These are phyloP conservation scores for Drosophila birchii DNA, from an alignment of 2,888 invertebrate genomes.

Conservation along the genomic window DNA sequence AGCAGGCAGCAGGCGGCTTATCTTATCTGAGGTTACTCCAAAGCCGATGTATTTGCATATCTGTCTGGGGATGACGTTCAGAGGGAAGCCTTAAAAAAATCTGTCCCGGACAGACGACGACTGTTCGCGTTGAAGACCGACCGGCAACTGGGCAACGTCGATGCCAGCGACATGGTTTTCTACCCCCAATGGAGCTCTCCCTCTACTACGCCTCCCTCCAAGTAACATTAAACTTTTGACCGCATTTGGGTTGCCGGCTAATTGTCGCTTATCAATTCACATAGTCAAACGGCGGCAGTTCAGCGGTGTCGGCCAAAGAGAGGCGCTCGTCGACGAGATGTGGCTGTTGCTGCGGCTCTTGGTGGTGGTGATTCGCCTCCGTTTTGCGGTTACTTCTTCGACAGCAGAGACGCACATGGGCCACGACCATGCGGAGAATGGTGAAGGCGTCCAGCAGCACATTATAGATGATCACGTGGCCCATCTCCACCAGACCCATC, in stretches of 20 bases:
- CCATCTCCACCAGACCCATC: slow-evolving; percentile 72
- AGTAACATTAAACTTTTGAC: slow-evolving; percentile 73
- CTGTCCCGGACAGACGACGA: slow-evolving; percentile 43
- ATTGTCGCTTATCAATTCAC: slow-evolving; percentile 71
- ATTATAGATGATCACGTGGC: slow-evolving; percentile 59
- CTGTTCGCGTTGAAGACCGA: slow-evolving; percentile 55
- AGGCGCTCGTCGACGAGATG: slow-evolving; percentile 26
- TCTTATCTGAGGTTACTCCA: slow-evolving; percentile 27
- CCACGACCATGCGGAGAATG: slow-evolving; percentile 34
- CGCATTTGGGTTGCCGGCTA: slow-evolving; percentile 59
- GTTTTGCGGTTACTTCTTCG: slow-evolving; percentile 12
- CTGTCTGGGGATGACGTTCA: slow-evolving; percentile 15
- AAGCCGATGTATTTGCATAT: slow-evolving; percentile 35
- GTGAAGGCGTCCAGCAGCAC: slow-evolving; percentile 48
- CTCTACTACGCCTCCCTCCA: slow-evolving; percentile 3
- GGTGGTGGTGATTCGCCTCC: slow-evolving; percentile 2
- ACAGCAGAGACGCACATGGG: slow-evolving; percentile 1
- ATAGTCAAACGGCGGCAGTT: slow-evolving; percentile 66
- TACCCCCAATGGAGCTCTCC: slow-evolving; percentile 47
- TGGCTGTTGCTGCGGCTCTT: slow-evolving; percentile 2
- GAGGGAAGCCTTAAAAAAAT: slow-evolving; percentile 59
- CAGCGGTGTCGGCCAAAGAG: slow-evolving; percentile 65
- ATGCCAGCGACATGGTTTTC: slow-evolving; percentile 53
- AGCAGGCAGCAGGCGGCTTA: slow-evolving; percentile 33
- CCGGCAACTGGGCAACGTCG: slow-evolving; percentile 57